Base-by-base conservation (phyloP, 2,888 invertebrate species). In the Drosophila nr. medialis region DNA sequence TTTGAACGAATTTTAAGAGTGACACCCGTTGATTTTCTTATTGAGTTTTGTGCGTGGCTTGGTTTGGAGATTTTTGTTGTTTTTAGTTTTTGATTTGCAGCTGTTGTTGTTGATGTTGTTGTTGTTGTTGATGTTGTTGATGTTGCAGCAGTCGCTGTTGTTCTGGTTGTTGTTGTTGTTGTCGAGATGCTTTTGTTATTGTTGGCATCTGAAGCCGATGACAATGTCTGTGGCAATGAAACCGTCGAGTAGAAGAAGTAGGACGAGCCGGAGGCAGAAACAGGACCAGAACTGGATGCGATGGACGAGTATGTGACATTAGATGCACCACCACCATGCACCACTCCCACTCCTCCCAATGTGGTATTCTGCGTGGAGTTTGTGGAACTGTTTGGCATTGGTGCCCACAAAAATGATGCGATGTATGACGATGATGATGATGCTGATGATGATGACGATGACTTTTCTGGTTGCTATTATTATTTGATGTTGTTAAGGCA, bases 321-420 rank as follows among this genome's bases (percentile, higher is more conserved):
- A 34, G 65, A 32, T 38, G 29, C 27, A 55, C 27, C 55, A 55
- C 27, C 55, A 36, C 54, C 77, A 60, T 64, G 64, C 40, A 62
- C 48, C 56, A 27, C 30, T 13, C 45, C 64, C 56, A 11, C 32
- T 36, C 48, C 48, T 48, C 34, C 61, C 60, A 50, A 34, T 55
- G 71, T 65, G 36, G 56, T 24, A 48, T 73, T 77, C 32, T 21
- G 59, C 49, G 55, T 54, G 51, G 55, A 64, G 34, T 29, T 30
- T 27, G 30, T 36, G 38, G 66, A 66, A 34, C 27, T 60, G 53
- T 75, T 80, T n/a, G 75, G 72, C 59, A 77, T 67, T 73, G 89
- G 80, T 62, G 87, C 75, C 86, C 86, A 86, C 72, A 86, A 76
- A 70, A 81, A 86, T 69, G 90, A 87, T 55, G 85, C 82, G 65